phyloP scores from a whole-genome alignment of 2,888 invertebrate genomes.

The Pediacus dermestoides region DNA sequence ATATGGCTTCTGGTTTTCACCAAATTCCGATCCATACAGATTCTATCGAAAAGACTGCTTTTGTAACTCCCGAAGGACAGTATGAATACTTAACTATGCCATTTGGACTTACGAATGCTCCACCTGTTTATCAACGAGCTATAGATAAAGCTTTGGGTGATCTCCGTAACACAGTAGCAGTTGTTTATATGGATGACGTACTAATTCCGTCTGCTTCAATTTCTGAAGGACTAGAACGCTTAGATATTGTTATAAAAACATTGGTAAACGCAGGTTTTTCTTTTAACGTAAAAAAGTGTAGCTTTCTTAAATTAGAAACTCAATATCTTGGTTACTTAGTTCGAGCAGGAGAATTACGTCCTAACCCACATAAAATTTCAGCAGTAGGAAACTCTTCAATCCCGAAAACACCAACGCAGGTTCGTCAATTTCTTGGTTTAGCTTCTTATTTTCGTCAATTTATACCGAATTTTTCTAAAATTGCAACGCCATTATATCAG shows the following conservation, averaged over 20 bases:
- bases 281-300: constrained; percentile 19
- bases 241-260: too few species aligned
- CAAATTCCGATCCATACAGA: constrained; percentile 33
- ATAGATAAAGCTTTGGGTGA: constrained; percentile 28
- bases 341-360: constrained; percentile 27
- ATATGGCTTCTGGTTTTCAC: constrained; percentile 31
- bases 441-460: constrained; percentile 30
- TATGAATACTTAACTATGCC: constrained; percentile 33
- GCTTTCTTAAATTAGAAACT: constrained; percentile 20
- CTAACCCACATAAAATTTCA: constrained; percentile 28
- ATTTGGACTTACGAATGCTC: constrained; percentile 38
- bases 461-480: constrained; percentile 8
- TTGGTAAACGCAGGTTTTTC: too few species aligned
- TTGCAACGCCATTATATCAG: constrained; percentile 17
- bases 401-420: constrained; percentile 24
- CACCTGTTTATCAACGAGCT: constrained; percentile 33
- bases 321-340: constrained; percentile 33
- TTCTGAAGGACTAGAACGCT: too few species aligned
- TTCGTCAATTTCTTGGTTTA: constrained; percentile 29
- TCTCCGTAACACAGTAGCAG: too few species aligned
- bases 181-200: too few species aligned
- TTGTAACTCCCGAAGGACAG: constrained; percentile 35
- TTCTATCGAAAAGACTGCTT: constrained; percentile 35
- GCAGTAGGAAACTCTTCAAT: constrained; percentile 26
- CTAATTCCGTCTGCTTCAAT: too few species aligned